Percentiles rank a stretch among this genome's conserved stretches.
phyloP scores from a whole-genome alignment of 2,888 invertebrate species.

The Callosobruchus maculatus region DNA sequence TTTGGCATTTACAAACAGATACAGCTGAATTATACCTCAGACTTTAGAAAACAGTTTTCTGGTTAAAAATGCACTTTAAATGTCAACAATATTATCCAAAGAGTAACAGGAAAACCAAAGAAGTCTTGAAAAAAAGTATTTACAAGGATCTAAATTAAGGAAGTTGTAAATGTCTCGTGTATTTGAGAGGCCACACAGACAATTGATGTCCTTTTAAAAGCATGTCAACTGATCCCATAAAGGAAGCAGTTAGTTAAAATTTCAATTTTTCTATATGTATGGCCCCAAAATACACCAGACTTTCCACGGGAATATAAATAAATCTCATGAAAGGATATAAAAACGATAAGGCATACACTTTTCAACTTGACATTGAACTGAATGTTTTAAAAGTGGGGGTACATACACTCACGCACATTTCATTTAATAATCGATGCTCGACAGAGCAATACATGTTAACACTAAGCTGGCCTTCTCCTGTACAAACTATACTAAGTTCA shows the following conservation, averaged over 20 bases:
- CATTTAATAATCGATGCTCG: background rate
- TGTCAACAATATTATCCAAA: background rate
- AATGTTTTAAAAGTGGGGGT: background rate
- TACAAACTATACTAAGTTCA: background rate
- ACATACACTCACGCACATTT: background rate
- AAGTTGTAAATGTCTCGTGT: no score
- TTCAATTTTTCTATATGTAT: no score
- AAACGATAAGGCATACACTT: background rate
- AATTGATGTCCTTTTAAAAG: no score
- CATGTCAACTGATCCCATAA: no score
- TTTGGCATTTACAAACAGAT: slow-evolving; percentile 7
- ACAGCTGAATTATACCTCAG: background rate
- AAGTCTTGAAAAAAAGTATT: background rate
- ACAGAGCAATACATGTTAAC: background rate
- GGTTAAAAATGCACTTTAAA: background rate
- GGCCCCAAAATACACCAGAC: background rate
- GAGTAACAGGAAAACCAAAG: background rate
- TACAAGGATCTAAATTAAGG: background rate
- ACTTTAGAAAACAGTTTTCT: background rate
- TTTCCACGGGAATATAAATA: background rate
- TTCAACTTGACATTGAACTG: background rate
- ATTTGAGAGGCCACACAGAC: no score
- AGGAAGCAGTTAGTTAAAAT: no score
- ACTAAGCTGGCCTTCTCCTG: background rate
- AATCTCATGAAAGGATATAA: background rate